phyloP scores from a whole-genome alignment of 1,140 invertebrate species.

The Formica selysi region DNA sequence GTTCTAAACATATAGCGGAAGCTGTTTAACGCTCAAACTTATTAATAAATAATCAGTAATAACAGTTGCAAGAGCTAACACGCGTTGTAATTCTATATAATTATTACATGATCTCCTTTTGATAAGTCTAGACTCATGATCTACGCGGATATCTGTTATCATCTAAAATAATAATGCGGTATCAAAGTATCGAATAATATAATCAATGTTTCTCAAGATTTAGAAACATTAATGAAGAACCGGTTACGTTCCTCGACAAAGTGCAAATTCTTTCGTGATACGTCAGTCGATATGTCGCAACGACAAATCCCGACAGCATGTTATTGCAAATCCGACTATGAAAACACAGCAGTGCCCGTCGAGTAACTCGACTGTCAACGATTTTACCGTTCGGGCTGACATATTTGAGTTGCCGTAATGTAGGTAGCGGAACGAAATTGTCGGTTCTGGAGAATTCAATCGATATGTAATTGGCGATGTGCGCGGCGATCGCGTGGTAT shows the following conservation, averaged over 20 bases:
- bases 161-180: background rate
- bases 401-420: conserved; percentile 61
- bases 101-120: conserved; percentile 30
- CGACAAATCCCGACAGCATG: conserved; percentile 22
- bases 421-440: conserved; percentile 55
- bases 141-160: background rate
- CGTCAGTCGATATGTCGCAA: conserved; percentile 16
- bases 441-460: conserved; percentile 61
- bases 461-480: conserved; percentile 64
- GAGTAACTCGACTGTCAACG: conserved; percentile 53
- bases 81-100: conserved; percentile 25
- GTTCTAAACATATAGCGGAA: background rate
- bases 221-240: conserved; percentile 32
- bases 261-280: conserved; percentile 26
- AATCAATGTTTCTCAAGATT: background rate
- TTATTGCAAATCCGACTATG: conserved; percentile 52
- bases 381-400: conserved; percentile 51
- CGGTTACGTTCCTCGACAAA: background rate
- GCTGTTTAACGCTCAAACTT: background rate
- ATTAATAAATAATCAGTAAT: conserved; percentile 40
- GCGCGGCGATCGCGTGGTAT: conserved; percentile 60
- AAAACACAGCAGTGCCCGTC: conserved; percentile 24
- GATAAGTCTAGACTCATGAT: background rate
- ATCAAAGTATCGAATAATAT: background rate
- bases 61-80: background rate